Conservation (phyloP, 1,140 invertebrate genomes). For the Drosophila persimilis region DNA sequence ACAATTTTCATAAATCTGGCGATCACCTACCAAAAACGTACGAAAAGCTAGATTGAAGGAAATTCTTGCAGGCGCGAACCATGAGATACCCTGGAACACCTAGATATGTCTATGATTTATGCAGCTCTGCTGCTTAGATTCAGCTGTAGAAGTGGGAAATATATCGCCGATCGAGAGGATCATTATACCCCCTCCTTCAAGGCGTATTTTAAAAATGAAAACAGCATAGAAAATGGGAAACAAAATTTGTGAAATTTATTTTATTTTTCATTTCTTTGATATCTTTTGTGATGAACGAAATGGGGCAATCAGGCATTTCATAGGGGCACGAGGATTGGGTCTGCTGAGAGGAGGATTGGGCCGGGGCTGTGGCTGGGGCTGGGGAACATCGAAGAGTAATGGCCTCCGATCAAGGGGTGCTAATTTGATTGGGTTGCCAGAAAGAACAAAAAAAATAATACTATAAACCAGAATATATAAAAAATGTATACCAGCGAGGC, state of each 20-base stretch:
- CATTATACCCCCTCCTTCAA: too few species aligned
- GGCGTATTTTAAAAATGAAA: constrained; percentile 11
- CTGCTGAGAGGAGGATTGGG: background rate
- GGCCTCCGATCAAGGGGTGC: constrained; percentile 46
- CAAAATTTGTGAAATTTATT: constrained; percentile 33
- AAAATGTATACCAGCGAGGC: constrained; percentile 7
- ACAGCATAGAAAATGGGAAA: background rate
- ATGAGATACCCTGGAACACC: too few species aligned
- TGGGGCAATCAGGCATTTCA: constrained; percentile 46
- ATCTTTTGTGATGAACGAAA: constrained; percentile 44
- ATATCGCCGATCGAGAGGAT: too few species aligned
- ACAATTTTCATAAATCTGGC: constrained; percentile 70
- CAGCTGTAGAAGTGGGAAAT: too few species aligned
- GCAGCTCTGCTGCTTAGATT: too few species aligned
- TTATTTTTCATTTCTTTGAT: constrained; percentile 42
- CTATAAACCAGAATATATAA: constrained; percentile 23
- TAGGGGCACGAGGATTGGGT: background rate
- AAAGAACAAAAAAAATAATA: background rate
- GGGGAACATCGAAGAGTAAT: constrained; percentile 31
- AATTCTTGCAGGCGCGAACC: too few species aligned
- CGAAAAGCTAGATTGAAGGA: too few species aligned
- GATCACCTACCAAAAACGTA: constrained; percentile 10
- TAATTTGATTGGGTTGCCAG: constrained; percentile 47
- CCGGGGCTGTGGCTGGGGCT: too few species aligned
- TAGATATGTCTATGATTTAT: too few species aligned